These are phyloP conservation scores for Poecilia picta DNA, from an alignment of 2,797 vertebrate genomes.

Conservation along the genomic window DNA sequence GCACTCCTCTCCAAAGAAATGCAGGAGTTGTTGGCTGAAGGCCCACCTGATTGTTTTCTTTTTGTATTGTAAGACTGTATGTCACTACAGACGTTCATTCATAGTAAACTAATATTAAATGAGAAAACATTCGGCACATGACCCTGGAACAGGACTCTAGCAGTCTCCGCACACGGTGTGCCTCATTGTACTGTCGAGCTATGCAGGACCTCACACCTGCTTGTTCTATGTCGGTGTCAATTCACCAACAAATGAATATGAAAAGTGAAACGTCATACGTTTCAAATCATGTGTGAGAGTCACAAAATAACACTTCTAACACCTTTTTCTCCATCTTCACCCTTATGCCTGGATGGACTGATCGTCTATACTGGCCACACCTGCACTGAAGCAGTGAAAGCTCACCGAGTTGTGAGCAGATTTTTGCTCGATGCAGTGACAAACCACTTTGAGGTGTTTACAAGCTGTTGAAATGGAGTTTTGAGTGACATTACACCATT, in stretches of 20 bases:
- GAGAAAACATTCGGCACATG: neutral
- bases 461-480: neutral
- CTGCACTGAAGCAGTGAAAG: neutral
- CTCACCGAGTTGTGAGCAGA: neutral
- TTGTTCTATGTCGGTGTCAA: neutral
- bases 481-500: neutral
- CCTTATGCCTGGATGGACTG: neutral
- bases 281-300: neutral
- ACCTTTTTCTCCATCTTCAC: neutral
- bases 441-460: conserved; percentile 1
- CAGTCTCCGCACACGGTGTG: neutral
- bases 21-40: neutral
- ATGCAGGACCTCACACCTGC: neutral
- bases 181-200: neutral
- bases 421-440: neutral
- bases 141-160: neutral
- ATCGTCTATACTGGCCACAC: neutral
- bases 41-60: neutral
- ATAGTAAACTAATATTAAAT: neutral
- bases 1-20: neutral
- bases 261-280: neutral
- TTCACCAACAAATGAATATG: neutral
- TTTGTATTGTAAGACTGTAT: neutral
- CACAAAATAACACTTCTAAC: neutral
- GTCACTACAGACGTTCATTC: neutral